These are phyloP conservation scores for Montipora capricornis DNA, from an alignment of 64 coral and sea anemone species.

Conservation along the genomic window DNA sequence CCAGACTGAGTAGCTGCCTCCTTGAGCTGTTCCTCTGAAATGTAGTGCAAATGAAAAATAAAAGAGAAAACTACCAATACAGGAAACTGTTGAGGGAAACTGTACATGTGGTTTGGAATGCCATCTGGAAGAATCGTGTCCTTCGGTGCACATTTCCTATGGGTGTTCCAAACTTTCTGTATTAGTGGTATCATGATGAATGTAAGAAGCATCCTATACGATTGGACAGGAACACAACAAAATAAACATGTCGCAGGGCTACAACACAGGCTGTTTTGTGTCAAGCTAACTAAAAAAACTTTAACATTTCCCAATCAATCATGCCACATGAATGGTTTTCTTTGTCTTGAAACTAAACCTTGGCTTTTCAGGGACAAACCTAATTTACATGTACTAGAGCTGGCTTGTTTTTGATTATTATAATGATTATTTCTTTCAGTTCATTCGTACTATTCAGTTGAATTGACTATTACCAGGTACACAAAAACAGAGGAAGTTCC, in stretches of 20 bases:
- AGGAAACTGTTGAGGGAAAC: conserved; percentile 38
- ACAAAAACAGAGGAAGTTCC: neutral
- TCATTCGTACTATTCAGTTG: neutral
- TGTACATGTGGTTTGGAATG: conserved; percentile 50
- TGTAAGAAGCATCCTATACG: conserved; percentile 42
- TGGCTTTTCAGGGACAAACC: neutral
- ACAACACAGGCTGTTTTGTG: neutral
- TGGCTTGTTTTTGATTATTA: neutral
- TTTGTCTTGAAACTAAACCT: neutral
- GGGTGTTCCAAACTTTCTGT: conserved; percentile 63
- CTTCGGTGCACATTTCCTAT: conserved; percentile 47
- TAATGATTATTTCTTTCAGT: neutral
- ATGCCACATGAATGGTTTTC: neutral
- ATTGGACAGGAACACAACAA: neutral
- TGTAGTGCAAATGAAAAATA: neutral
- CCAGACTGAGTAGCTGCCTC: neutral
- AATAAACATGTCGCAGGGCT: neutral
- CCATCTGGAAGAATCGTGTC: conserved; percentile 54
- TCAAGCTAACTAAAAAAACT: neutral
- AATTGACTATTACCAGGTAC: neutral
- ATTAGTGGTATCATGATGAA: conserved; percentile 64
- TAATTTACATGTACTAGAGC: neutral
- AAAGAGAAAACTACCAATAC: neutral
- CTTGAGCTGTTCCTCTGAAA: neutral
- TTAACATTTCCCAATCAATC: neutral